Evolutionary conservation across 2,888 invertebrate species (phyloP).

Genomic region (Drosophila anceps): DNA sequence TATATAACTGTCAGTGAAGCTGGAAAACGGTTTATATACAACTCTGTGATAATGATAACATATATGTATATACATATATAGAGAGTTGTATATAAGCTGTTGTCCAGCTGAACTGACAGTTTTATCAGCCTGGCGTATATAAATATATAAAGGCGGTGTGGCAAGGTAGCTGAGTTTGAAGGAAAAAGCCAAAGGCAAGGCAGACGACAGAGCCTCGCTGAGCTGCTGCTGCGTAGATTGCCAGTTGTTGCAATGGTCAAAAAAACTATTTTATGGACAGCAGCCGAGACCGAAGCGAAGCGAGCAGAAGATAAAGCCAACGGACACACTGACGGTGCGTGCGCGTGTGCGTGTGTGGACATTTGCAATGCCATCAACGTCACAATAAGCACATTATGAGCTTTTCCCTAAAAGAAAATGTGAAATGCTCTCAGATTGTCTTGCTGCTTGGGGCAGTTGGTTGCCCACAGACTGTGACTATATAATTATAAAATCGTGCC

Average conservation of each 20-base stretch:
- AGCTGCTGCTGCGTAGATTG: not conserved
- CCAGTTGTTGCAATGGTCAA: conserved; percentile 6
- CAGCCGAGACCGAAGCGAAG: not conserved
- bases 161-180: not conserved
- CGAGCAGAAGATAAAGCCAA: not conserved
- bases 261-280: not conserved
- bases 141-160: not conserved
- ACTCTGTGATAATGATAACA: no score
- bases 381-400: conserved; percentile 58
- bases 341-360: conserved; percentile 26
- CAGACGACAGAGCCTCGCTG: not conserved
- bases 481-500: conserved; percentile 61
- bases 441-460: conserved; percentile 18
- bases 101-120: conserved; percentile 6
- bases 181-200: not conserved
- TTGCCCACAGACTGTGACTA: conserved; percentile 34
- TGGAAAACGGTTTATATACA: no score
- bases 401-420: conserved; percentile 8
- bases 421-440: not conserved
- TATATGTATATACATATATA: no score
- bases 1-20: no score
- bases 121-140: not conserved
- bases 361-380: conserved; percentile 68
- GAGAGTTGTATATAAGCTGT: not conserved
- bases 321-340: conserved; percentile 27